phyloP scores from a whole-genome alignment of 2,797 vertebrate genomes.

The Strix occidentalis region DNA sequence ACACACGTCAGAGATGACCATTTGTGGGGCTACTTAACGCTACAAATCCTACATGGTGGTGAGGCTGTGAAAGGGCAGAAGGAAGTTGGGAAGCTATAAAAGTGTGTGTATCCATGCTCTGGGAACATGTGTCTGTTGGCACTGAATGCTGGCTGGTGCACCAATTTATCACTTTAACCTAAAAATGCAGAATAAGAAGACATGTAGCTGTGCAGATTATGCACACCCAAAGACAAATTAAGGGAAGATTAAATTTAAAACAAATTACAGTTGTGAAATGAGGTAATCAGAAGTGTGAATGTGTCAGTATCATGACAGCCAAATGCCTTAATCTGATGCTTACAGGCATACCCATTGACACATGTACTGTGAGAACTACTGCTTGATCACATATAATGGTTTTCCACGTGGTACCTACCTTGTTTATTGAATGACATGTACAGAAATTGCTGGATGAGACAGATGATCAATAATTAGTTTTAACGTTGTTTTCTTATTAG shows the following conservation, averaged over 20 bases:
- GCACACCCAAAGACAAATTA: not conserved
- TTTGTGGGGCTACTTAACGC: not conserved
- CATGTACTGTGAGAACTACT: not conserved
- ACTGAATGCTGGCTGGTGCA: not conserved
- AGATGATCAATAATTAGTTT: not conserved
- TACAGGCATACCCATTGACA: not conserved
- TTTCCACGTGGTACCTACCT: not conserved
- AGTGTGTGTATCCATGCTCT: fast-evolving
- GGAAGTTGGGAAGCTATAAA: not conserved
- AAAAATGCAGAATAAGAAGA: not conserved
- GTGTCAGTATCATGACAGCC: not conserved
- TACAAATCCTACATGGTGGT: not conserved
- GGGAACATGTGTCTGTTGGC: not conserved
- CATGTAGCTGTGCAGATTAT: not conserved
- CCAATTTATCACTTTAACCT: not conserved
- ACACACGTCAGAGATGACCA: not conserved
- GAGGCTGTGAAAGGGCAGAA: not conserved
- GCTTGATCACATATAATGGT: not conserved
- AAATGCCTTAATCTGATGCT: not conserved
- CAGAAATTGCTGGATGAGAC: not conserved
- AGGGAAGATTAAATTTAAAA: not conserved
- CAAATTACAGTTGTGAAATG: not conserved
- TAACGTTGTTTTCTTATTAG: not conserved
- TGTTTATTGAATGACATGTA: not conserved
- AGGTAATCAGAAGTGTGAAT: not conserved